These are phyloP conservation scores for Vulpes lagopus DNA, from an alignment of 2,113 vertebrate species.

Conservation along the genomic window DNA sequence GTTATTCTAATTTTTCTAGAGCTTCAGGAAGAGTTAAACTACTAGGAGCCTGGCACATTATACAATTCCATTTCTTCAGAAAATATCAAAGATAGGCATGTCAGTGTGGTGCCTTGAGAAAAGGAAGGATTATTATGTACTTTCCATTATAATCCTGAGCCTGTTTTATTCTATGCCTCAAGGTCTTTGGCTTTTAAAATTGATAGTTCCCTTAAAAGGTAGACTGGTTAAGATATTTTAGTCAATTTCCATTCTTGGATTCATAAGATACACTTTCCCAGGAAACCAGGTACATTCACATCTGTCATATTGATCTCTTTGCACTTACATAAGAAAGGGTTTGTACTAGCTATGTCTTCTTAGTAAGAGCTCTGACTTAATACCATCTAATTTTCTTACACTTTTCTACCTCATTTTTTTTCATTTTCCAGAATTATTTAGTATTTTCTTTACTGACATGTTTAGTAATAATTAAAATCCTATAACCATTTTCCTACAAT, in stretches of 20 bases:
- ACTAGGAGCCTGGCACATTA: background rate
- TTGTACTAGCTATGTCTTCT: background rate
- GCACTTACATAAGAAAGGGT: background rate
- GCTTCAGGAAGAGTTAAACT: constrained; percentile 21
- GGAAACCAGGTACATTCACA: background rate
- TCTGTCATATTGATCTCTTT: background rate
- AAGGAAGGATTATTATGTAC: background rate
- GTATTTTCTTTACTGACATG: background rate
- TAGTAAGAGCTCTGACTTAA: background rate
- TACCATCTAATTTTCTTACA: background rate
- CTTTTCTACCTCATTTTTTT: background rate
- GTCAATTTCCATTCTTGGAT: background rate
- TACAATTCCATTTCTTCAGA: constrained; percentile 38
- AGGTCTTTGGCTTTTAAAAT: constrained; percentile 52
- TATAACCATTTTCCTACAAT: background rate
- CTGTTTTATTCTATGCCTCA: background rate
- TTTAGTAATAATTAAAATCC: constrained; percentile 2
- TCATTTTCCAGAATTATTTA: background rate
- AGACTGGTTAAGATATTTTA: constrained; percentile 28
- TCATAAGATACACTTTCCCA: constrained; percentile 38
- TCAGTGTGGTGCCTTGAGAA: background rate
- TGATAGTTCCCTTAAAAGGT: background rate
- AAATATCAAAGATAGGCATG: constrained; percentile 28
- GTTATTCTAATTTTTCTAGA: constrained; percentile 15
- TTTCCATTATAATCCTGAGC: constrained; percentile 3